These are phyloP conservation scores for Hybos culiciformis DNA, from an alignment of 2,888 invertebrate genomes.

Conservation along the genomic window DNA sequence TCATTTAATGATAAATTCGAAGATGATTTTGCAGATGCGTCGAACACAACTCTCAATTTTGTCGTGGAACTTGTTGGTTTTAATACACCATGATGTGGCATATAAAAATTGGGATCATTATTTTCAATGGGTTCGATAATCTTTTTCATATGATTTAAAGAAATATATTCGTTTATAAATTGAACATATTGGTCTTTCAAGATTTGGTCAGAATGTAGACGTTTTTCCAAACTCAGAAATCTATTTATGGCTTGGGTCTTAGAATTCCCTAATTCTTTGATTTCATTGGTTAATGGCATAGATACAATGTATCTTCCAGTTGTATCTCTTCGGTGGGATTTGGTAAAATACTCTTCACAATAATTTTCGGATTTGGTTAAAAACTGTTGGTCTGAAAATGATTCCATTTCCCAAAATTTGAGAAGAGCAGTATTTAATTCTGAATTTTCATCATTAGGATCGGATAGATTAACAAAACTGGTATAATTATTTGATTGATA, in stretches of 20 bases:
- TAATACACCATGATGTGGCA: conserved; percentile 15
- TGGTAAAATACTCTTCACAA: conserved; percentile 10
- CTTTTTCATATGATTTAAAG: background rate
- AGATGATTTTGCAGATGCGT: conserved; percentile 6
- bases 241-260: background rate
- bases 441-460: background rate
- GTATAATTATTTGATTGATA: background rate
- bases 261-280: background rate
- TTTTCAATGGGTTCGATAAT: too few relatives aligned
- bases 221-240: background rate
- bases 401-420: conserved; percentile 12
- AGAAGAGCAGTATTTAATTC: background rate
- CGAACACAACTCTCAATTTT: conserved; percentile 6
- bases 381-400: conserved; percentile 6
- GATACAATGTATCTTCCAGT: conserved; percentile 10
- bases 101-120: conserved; percentile 11
- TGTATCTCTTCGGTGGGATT: conserved; percentile 4
- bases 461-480: background rate
- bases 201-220: background rate
- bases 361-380: conserved; percentile 7
- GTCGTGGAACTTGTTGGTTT: conserved; percentile 5
- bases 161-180: background rate
- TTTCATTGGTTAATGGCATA: conserved; percentile 5
- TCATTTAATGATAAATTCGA: conserved; percentile 4
- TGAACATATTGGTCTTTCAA: too few relatives aligned